Evolutionary conservation across 2,113 vertebrate genomes (phyloP).

Genomic region (Cyprinodon brontotheroides): DNA sequence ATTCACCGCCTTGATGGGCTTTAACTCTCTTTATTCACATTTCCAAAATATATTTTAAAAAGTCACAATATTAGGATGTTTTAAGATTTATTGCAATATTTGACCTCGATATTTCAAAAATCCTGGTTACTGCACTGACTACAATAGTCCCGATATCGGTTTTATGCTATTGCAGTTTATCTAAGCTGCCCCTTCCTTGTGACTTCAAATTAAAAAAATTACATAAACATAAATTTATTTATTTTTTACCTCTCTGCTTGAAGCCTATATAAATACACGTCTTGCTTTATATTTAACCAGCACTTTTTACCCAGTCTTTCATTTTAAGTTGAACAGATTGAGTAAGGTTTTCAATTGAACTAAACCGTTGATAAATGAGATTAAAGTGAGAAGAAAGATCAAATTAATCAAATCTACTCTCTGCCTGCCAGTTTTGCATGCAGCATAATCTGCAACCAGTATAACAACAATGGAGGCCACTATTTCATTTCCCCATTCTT

Average conservation of each 20-base stretch:
- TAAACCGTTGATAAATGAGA: background rate
- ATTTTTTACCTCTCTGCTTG: background rate
- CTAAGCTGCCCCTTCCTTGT: background rate
- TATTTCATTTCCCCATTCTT: background rate
- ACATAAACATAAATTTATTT: too few relatives aligned
- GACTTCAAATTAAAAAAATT: too few relatives aligned
- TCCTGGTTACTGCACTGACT: too few relatives aligned
- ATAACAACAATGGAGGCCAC: background rate
- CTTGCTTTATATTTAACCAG: background rate
- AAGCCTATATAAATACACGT: background rate
- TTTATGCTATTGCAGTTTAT: background rate
- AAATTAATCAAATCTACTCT: constrained; percentile 5
- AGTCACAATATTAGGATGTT: too few relatives aligned
- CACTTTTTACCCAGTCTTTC: background rate
- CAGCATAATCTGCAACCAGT: constrained; percentile 34
- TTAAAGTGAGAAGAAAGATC: constrained; percentile 20
- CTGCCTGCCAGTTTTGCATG: constrained; percentile 9
- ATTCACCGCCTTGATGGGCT: too few relatives aligned
- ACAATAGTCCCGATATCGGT: background rate
- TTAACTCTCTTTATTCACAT: too few relatives aligned
- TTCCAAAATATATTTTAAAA: too few relatives aligned
- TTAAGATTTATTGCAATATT: too few relatives aligned
- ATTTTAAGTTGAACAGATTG: background rate
- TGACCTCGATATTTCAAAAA: too few relatives aligned
- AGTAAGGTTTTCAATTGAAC: background rate